Evolutionary conservation across 2,797 vertebrate genomes (phyloP).

Genomic region (Anniella stebbinsi): DNA sequence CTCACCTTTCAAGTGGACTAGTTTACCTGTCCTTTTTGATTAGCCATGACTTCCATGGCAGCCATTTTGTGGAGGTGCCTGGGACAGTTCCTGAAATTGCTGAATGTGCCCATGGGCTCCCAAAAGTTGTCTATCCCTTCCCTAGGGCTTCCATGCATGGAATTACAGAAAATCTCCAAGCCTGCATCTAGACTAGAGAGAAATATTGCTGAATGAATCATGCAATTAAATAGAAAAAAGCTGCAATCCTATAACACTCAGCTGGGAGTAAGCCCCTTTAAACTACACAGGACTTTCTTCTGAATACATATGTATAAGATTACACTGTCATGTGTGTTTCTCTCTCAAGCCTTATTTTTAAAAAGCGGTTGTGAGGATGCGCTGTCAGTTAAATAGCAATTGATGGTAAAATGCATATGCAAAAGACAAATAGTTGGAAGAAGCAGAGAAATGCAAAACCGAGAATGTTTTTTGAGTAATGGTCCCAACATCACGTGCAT

Average conservation of each 20-base stretch:
- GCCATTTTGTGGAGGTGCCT: too few species aligned
- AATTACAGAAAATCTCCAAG: not conserved
- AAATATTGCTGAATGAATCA: not conserved
- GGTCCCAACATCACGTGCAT: not conserved
- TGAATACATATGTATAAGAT: too few species aligned
- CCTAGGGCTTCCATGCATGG: not conserved
- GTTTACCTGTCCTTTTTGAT: too few species aligned
- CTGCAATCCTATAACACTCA: too few species aligned
- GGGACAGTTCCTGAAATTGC: too few species aligned
- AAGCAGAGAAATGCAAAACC: not conserved
- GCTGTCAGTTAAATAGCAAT: not conserved
- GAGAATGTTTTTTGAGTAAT: not conserved
- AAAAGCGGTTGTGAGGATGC: not conserved
- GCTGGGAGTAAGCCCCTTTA: too few species aligned
- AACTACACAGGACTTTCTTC: too few species aligned
- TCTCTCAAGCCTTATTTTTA: not conserved
- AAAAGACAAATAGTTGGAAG: too few species aligned
- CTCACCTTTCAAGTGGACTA: too few species aligned
- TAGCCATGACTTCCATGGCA: too few species aligned
- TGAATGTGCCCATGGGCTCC: too few species aligned
- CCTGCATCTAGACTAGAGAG: not conserved
- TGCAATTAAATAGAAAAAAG: not conserved
- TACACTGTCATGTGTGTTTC: not conserved
- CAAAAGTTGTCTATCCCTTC: too few species aligned
- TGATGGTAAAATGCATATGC: not conserved